phyloP scores from a whole-genome alignment of 1,140 invertebrate genomes.

The Bactericera cockerelli region DNA sequence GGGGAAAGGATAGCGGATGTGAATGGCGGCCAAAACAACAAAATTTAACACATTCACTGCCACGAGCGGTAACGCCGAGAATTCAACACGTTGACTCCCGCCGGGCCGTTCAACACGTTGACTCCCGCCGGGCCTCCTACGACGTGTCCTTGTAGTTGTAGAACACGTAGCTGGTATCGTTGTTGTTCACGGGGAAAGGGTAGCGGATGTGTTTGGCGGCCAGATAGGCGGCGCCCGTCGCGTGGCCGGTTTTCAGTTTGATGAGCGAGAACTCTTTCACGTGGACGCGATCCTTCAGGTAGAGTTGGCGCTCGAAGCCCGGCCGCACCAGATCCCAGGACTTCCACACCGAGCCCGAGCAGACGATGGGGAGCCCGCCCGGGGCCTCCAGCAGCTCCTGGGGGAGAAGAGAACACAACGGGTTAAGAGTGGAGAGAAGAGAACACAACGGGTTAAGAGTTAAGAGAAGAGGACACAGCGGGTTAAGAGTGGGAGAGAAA shows the following conservation, averaged over 20 bases:
- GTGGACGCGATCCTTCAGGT: slow-evolving; percentile 25
- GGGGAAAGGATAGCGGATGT: slow-evolving; percentile 31
- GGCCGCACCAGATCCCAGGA: slow-evolving; percentile 69
- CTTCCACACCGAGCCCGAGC: slow-evolving; percentile 91
- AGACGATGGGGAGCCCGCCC: slow-evolving; percentile 64
- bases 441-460: no score
- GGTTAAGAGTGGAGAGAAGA: no score
- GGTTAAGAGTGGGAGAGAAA: no score
- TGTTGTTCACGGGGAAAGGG: no score
- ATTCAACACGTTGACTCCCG: no score
- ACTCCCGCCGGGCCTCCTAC: no score
- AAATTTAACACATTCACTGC: no score
- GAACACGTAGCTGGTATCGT: slow-evolving; percentile 35
- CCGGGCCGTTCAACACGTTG: no score
- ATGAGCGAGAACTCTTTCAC: slow-evolving; percentile 45
- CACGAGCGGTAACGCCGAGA: no score
- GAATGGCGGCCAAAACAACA: slow-evolving; percentile 54
- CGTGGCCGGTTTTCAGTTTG: slow-evolving; percentile 42
- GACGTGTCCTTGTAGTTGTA: slow-evolving; percentile 35
- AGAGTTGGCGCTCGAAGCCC: slow-evolving; percentile 45
- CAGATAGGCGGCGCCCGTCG: slow-evolving; percentile 57
- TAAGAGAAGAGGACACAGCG: no score
- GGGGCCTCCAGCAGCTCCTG: slow-evolving; percentile 34
- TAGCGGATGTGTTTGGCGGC: no score
- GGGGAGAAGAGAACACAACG: no score